Conservation (phyloP, 2,113 vertebrate species). For the Datnioides undecimradiatus region DNA sequence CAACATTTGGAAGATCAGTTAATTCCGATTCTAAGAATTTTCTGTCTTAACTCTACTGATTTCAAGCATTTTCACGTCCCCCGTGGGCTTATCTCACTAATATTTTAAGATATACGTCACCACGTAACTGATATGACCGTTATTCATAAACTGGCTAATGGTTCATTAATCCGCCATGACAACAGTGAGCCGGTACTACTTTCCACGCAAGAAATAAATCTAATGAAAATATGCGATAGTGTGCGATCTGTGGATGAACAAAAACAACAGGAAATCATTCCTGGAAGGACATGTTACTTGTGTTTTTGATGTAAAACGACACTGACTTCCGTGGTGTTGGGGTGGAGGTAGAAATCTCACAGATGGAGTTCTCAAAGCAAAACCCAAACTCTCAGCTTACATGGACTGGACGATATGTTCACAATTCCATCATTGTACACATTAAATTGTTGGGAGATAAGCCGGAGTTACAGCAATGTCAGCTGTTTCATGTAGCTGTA, state of each 20-base stretch:
- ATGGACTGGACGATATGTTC: too few relatives aligned
- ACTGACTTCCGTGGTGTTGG: background rate
- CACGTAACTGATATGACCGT: too few relatives aligned
- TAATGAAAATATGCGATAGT: background rate
- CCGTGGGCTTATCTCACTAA: too few relatives aligned
- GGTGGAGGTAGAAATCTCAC: background rate
- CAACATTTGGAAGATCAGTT: too few relatives aligned
- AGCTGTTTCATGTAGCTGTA: background rate
- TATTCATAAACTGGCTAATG: too few relatives aligned
- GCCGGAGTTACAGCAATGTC: background rate
- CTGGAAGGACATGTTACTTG: background rate
- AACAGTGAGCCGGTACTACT: background rate
- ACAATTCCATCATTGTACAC: background rate
- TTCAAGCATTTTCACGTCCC: background rate
- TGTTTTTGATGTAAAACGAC: background rate
- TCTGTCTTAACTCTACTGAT: background rate
- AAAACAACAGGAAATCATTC: background rate
- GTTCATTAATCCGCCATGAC: background rate
- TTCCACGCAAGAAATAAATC: conserved; percentile 3
- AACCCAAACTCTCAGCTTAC: too few relatives aligned
- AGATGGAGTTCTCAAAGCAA: too few relatives aligned
- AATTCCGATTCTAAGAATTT: background rate
- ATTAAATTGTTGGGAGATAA: background rate
- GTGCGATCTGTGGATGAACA: background rate
- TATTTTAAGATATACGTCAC: background rate